phyloP scores from a whole-genome alignment of 2,113 vertebrate species.

The Sylvilagus bachmani region DNA sequence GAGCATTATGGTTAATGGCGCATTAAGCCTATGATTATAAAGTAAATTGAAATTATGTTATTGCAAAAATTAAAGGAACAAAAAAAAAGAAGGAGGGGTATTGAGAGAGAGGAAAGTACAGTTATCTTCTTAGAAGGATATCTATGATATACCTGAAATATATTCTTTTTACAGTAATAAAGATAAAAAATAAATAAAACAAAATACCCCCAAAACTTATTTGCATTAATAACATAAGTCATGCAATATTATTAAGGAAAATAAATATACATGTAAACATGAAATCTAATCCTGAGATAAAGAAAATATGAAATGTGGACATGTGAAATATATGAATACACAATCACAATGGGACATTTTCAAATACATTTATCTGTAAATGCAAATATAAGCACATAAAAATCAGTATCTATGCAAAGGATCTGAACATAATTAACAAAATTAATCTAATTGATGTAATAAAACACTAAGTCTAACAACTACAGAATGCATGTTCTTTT shows the following conservation, averaged over 20 bases:
- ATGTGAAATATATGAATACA: not conserved
- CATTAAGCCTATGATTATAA: too few relatives aligned
- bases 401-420: not conserved
- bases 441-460: not conserved
- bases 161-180: too few relatives aligned
- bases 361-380: not conserved
- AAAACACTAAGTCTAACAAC: not conserved
- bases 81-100: too few relatives aligned
- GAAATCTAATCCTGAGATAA: not conserved
- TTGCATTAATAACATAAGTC: not conserved
- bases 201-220: not conserved
- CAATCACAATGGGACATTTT: not conserved
- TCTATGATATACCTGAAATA: too few relatives aligned
- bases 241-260: constrained; percentile 2
- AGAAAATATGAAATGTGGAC: not conserved
- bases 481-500: not conserved
- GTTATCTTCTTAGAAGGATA: too few relatives aligned
- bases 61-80: too few relatives aligned
- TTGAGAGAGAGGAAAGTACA: too few relatives aligned
- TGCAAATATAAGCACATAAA: not conserved
- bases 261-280: not conserved
- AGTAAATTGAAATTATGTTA: too few relatives aligned
- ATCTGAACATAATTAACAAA: not conserved
- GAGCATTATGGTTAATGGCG: too few relatives aligned
- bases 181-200: too few relatives aligned